Evolutionary conservation across 2,888 invertebrate species (phyloP).

Genomic region (Gibbula magus): DNA sequence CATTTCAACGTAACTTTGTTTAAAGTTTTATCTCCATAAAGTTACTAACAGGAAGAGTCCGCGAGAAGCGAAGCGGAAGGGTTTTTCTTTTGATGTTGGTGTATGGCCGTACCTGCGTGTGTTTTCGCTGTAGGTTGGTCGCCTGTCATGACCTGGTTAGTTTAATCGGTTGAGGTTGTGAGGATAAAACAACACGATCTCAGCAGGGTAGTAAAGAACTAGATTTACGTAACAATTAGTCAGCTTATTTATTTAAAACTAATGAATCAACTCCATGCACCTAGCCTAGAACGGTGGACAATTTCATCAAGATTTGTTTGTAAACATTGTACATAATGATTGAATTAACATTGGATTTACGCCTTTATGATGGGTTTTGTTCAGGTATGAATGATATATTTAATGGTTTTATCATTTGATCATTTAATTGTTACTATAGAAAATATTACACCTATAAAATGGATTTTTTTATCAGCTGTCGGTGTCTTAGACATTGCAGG

Average conservation of each 20-base stretch:
- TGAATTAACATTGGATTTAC: too few relatives aligned
- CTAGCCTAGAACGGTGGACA: too few relatives aligned
- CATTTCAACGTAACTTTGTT: background rate
- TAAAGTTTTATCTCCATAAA: background rate
- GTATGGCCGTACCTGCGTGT: background rate
- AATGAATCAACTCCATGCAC: background rate
- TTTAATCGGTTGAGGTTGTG: background rate
- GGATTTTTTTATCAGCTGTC: too few relatives aligned
- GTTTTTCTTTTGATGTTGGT: constrained; percentile 18
- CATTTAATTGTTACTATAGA: too few relatives aligned
- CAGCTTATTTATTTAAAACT: background rate
- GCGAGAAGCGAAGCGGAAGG: constrained; percentile 7
- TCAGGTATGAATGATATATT: too few relatives aligned
- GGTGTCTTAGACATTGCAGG: too few relatives aligned
- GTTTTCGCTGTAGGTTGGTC: constrained; percentile 4
- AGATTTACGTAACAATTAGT: constrained; percentile 3
- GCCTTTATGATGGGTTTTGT: too few relatives aligned
- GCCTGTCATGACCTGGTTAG: background rate
- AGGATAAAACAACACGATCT: background rate
- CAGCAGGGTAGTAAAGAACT: background rate
- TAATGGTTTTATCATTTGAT: too few relatives aligned
- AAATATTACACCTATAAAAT: too few relatives aligned
- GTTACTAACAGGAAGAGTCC: background rate
- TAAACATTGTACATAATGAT: background rate
- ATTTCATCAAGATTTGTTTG: background rate